phyloP scores from a whole-genome alignment of 2,113 vertebrate genomes.

The Caretta caretta region DNA sequence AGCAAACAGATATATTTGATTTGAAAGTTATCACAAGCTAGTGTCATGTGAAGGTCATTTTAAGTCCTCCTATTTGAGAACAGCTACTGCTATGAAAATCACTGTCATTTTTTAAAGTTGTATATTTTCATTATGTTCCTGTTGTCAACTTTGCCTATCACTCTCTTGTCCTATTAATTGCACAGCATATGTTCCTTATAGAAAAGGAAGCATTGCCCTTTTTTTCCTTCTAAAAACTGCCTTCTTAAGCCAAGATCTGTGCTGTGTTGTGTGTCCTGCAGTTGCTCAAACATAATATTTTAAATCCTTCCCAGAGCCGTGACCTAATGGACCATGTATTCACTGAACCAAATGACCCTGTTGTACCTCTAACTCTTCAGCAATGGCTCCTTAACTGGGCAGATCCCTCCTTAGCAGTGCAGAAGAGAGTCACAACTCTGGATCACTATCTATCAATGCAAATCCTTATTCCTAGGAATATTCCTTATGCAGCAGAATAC shows the following conservation, averaged over 20 bases:
- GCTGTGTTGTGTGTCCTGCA: neutral
- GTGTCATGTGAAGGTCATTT: fast-evolving
- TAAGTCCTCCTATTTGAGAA: neutral
- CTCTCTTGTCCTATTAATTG: neutral
- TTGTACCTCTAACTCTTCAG: neutral
- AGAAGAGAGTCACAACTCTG: neutral
- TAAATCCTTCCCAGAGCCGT: neutral
- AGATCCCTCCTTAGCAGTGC: neutral
- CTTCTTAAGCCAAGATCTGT: neutral
- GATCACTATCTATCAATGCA: neutral
- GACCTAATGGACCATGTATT: neutral
- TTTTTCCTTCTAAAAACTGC: neutral
- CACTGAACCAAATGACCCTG: neutral
- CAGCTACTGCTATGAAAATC: neutral
- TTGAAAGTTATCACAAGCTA: neutral
- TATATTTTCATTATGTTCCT: neutral
- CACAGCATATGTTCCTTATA: fast-evolving
- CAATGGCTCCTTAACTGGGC: neutral
- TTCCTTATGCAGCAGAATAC: neutral
- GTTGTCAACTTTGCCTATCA: fast-evolving
- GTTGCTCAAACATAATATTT: neutral
- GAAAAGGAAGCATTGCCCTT: neutral
- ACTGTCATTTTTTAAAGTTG: neutral
- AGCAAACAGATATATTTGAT: neutral
- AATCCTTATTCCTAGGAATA: neutral